These are phyloP conservation scores for Paelopatides confundens DNA, from an alignment of 53 echinoderm and acorn worm genomes.

Conservation along the genomic window DNA sequence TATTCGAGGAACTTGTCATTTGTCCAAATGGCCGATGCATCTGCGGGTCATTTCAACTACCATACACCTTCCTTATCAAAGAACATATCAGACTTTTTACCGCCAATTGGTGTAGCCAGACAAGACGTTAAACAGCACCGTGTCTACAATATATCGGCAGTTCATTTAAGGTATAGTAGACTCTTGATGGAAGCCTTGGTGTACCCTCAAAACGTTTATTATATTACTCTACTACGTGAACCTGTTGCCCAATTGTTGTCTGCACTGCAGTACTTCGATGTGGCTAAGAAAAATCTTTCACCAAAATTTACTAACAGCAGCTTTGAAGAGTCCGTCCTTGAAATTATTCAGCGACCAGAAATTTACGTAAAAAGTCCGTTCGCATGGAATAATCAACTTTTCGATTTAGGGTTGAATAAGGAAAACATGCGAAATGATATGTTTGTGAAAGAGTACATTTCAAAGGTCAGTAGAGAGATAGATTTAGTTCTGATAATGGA, in stretches of 20 bases:
- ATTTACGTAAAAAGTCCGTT: neutral
- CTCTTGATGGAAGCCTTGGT: conserved; percentile 63
- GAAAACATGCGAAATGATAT: conserved; percentile 32
- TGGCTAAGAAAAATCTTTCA: conserved; percentile 26
- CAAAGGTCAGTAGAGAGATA: conserved; percentile 49
- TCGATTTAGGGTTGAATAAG: conserved; percentile 68
- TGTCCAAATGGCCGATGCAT: conserved; percentile 4
- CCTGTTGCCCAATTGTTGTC: conserved; percentile 64
- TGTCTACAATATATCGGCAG: conserved; percentile 53
- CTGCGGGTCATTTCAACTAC: conserved; percentile 30
- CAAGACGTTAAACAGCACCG: conserved; percentile 32
- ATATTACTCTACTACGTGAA: conserved; percentile 68
- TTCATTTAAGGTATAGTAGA: conserved; percentile 63
- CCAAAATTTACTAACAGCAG: neutral
- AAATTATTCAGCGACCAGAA: neutral
- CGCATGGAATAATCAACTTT: conserved; percentile 70
- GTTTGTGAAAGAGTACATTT: conserved; percentile 46
- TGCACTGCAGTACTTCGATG: conserved; percentile 56
- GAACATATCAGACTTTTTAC: conserved; percentile 10
- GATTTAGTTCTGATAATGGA: conserved; percentile 70
- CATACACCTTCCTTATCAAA: neutral
- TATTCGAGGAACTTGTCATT: conserved; percentile 24
- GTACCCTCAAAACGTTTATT: conserved; percentile 41
- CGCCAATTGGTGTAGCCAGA: conserved; percentile 54
- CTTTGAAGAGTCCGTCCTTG: conserved; percentile 7